phyloP scores from a whole-genome alignment of 37 sponge, comb jelly and placozoan species.

The Spongilla lacustris region DNA sequence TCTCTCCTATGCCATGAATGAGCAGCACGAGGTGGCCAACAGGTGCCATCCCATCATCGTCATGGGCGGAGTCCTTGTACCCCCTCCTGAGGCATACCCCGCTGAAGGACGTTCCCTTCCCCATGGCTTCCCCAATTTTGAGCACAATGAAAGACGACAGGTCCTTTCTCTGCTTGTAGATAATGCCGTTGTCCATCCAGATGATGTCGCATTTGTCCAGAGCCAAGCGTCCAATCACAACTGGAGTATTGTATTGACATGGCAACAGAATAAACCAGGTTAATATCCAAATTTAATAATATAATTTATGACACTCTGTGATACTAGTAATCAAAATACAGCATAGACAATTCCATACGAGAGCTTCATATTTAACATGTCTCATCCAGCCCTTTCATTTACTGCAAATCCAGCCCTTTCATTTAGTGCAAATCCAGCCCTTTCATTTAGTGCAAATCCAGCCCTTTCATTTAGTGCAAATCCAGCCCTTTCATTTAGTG shows the following conservation, averaged over 20 bases:
- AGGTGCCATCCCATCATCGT: constrained; percentile 51
- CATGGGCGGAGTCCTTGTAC: constrained; percentile 64
- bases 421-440: too few relatives aligned
- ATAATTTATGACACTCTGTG: not conserved
- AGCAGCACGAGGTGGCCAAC: constrained; percentile 84
- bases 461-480: too few relatives aligned
- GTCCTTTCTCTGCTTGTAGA: constrained; percentile 67
- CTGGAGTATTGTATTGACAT: constrained; percentile 1
- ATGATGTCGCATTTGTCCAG: constrained; percentile 57
- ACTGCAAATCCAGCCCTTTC: too few relatives aligned
- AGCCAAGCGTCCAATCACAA: constrained; percentile 44
- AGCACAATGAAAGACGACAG: constrained; percentile 39
- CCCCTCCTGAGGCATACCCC: constrained; percentile 57
- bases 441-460: too few relatives aligned
- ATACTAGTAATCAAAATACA: too few relatives aligned
- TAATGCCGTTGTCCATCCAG: constrained; percentile 72
- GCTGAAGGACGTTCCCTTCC: constrained; percentile 17
- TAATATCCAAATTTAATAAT: not conserved
- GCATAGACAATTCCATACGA: too few relatives aligned
- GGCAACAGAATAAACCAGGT: not conserved
- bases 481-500: too few relatives aligned
- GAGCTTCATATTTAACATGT: too few relatives aligned
- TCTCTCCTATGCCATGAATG: constrained; percentile 89
- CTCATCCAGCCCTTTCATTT: too few relatives aligned
- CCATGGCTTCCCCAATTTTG: constrained; percentile 63